These are phyloP conservation scores for Pyrocephalus nanus DNA, from an alignment of 2,797 vertebrate species.

Conservation along the genomic window DNA sequence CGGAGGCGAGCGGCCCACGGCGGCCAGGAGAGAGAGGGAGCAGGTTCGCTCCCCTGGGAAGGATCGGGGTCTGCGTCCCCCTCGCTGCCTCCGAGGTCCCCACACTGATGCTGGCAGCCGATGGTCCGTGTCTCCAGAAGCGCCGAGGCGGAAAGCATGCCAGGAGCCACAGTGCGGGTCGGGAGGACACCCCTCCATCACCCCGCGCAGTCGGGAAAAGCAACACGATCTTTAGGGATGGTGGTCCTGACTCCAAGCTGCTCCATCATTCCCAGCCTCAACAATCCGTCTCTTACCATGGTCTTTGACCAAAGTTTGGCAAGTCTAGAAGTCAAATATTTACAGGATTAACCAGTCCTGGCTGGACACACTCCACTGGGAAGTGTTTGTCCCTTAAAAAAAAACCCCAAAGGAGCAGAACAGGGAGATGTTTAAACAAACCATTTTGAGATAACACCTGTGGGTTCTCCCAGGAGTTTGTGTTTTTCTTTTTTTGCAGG, in stretches of 20 bases:
- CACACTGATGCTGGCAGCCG: background rate
- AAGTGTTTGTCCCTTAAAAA: background rate
- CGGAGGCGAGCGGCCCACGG: background rate
- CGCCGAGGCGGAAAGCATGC: fast-evolving
- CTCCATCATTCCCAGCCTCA: background rate
- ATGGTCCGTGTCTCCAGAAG: background rate
- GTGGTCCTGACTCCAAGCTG: background rate
- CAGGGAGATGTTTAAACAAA: background rate
- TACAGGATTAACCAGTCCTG: background rate
- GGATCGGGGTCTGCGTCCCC: background rate
- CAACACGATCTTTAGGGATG: background rate
- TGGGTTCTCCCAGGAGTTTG: background rate
- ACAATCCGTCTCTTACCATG: background rate
- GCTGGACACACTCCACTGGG: background rate
- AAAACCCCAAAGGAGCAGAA: background rate
- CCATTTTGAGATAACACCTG: background rate
- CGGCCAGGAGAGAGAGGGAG: background rate
- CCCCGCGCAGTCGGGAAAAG: background rate
- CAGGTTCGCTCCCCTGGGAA: fast-evolving
- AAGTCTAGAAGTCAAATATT: background rate
- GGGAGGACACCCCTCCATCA: too few species aligned
- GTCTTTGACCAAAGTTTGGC: background rate
- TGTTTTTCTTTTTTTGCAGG: background rate
- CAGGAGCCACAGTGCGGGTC: fast-evolving
- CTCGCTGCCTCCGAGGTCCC: background rate